These are phyloP conservation scores for Oenanthe melanoleuca DNA, from an alignment of 2,113 vertebrate species.

Conservation along the genomic window DNA sequence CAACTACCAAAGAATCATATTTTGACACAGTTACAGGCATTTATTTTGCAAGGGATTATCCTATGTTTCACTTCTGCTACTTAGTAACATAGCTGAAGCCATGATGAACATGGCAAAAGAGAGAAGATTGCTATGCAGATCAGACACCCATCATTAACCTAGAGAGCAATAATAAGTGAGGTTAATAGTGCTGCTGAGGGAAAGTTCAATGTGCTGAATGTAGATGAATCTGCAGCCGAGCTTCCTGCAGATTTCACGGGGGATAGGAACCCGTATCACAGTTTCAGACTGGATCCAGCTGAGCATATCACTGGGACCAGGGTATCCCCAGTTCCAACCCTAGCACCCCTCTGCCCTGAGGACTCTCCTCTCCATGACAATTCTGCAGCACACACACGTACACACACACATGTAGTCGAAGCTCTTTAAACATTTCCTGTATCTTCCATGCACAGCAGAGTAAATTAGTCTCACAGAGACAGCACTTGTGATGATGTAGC, in stretches of 20 bases:
- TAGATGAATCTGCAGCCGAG: background rate
- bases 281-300: background rate
- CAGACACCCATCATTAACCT: conserved; percentile 20
- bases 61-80: background rate
- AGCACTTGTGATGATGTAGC: background rate
- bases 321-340: background rate
- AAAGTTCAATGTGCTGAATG: background rate
- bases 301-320: background rate
- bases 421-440: background rate
- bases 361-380: rapidly evolving
- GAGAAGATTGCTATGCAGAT: background rate
- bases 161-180: background rate
- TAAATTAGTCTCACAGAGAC: background rate
- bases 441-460: background rate
- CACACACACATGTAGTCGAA: rapidly evolving
- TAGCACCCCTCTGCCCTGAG: background rate
- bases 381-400: background rate
- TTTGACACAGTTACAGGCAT: background rate
- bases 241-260: rapidly evolving
- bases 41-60: background rate
- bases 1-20: background rate
- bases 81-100: background rate
- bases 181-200: background rate
- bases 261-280: background rate
- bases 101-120: background rate